Evolutionary conservation across 2,888 invertebrate genomes (phyloP), one percentile per base, ranked within the genome.

Genomic region (Phortica okadai): DNA sequence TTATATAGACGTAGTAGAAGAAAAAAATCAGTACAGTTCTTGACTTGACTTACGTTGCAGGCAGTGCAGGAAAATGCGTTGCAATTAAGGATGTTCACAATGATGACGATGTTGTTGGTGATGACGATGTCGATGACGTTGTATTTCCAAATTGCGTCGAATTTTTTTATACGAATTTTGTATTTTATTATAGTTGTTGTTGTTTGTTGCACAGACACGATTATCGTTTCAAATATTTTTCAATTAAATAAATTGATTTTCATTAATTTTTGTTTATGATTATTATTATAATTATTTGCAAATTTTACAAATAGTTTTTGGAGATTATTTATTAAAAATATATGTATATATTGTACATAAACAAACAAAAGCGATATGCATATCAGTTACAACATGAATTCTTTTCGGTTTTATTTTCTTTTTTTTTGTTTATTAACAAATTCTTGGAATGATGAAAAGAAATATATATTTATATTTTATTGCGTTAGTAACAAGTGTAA

Each of bases 291-390:
- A 8, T 33, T 33, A n/a, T 8, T 50, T 50, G 50, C 50, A 50
- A 3, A 6, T 50, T 6, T 50, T 50, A 50, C 14, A 50, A 50
- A 50, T 50, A 50, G 14, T 8, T 11, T 59, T 73, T 70, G 69
- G 66, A 42, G 62, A 14, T 62, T 67, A 41, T 56, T 74, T 10
- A 56, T 42, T n/a, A 16, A 56, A n/a, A 50, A 25, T 77, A 33
- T 10, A 56, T 76, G 62, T 69, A 16, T 77, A 21, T 76, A 7
- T 74, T 41, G 14, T 10, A 67, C 42, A 41, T 14, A 42, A 33
- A n/a, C 45, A 16, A 70, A 70, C 33, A 33, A 33, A 33, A 33
- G 33, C 33, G 33, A 33, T 33, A 33, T 33, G 33, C 33, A 33
- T 33, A 33, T 33, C 33, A 33, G 33, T 33, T 33, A 33, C 33